Percentiles rank a stretch among this genome's conserved stretches.
Evolutionary conservation across 2,113 vertebrate species (phyloP).

Genomic region (Charadrius vociferus): DNA sequence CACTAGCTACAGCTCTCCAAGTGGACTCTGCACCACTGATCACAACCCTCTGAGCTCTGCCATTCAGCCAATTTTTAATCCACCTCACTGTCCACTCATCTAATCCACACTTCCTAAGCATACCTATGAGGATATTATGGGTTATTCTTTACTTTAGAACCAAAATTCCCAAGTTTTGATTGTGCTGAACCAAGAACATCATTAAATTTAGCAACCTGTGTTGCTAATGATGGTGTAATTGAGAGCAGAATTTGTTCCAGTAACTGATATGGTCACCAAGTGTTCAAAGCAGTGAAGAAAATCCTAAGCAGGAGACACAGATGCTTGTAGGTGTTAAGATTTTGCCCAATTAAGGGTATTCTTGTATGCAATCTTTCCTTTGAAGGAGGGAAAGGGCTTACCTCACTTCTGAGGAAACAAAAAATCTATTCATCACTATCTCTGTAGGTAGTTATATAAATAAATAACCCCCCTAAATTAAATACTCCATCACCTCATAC

Average conservation of each 20-base stretch:
- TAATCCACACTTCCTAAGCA: no score
- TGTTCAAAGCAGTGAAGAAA: background rate
- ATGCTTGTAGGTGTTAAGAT: background rate
- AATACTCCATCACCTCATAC: background rate
- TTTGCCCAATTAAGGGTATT: background rate
- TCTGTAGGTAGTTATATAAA: background rate
- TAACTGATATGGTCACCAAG: background rate
- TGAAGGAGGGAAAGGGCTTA: background rate
- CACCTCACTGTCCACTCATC: no score
- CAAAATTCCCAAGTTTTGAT: background rate
- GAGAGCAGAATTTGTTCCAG: background rate
- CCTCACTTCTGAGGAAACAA: background rate
- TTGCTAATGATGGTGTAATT: background rate
- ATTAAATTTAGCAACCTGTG: background rate
- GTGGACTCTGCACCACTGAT: no score
- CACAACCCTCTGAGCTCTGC: no score
- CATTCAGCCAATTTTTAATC: no score
- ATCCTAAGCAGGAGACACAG: background rate
- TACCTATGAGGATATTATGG: no score
- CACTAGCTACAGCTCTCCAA: no score
- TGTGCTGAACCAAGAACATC: background rate
- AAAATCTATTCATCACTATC: background rate
- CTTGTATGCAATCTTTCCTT: background rate
- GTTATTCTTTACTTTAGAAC: background rate
- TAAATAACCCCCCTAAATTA: background rate